Base-by-base conservation (phyloP, 1,140 invertebrate genomes). In the Dysdera silvatica region DNA sequence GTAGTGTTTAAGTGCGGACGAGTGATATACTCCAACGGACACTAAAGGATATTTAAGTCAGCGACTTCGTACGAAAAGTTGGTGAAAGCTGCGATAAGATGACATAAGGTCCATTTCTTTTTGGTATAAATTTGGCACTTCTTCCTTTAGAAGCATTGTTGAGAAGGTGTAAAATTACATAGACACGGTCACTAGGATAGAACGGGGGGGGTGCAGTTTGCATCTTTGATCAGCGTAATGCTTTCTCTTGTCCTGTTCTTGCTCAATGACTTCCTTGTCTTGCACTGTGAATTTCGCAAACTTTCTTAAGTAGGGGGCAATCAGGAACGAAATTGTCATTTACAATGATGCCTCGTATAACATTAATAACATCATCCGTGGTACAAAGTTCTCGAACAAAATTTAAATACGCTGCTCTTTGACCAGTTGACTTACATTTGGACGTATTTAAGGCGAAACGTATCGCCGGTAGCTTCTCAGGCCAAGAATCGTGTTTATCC, bases 301-400 rank as follows among this genome's bases (percentile, higher is more conserved):
- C n/a, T 45, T 45, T 1, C 41, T n/a, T 8, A 45, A 23, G 24
- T 45, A 45, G 7, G 41, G 41, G 8, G 3, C 24, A 4, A 45
- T 45, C n/a, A 20, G 49, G 14, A 33, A 52, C 24, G n/a, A 54
- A 54, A 4, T 54, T 54, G 3, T 37, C 52, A 54, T 35, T 54
- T 16, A 40, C 26, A 12, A 54, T 54, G 3, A 54, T 12, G 12
- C 18, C 7, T 37, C 5, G 5, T 14, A 54, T 10, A 20, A 37
- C 52, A 40, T 37, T 32, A 4, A 24, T 1, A 23, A 54, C 8
- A 24, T 54, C 52, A 7, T 37, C 52, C 12, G 18, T 2, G 28
- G 32, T 54, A 40, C 33, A 8, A 3, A 54, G 35, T 26, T 54
- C 52, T 24, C 20, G 20, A 40, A 32, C 33, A 37, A 54, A 37